Base-by-base conservation (phyloP, 2,797 vertebrate genomes). In the Centroberyx gerrardi region DNA sequence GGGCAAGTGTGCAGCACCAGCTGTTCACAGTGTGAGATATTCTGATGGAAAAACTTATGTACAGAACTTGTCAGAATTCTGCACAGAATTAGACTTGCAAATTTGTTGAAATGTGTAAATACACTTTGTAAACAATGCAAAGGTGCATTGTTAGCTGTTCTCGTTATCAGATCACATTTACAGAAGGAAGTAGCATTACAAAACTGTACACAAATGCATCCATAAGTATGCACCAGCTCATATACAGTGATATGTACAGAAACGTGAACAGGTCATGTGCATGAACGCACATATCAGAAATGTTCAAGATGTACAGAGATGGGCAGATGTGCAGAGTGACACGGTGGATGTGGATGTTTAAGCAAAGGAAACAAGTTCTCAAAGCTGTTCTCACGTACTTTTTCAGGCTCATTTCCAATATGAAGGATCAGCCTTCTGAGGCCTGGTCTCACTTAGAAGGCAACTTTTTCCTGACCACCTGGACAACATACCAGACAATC, bases 401-500 rank as follows among this genome's bases (percentile, higher is more conserved):
- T 72, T 2, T 62, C 27, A 22, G 36, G 8, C 52, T 65, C 33
- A 13, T 79, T 68, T 72, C 40, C 76, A 81, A 49, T 81, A 72
- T 63, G 22, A 71, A 22, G n/a, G 33, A 65, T 70, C 18, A 83
- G 82, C 56, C 62, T 46, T 74, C 66, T 52, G 27, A 54, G 56
- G n/a, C 49, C 63, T 75, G 28, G 48, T 76, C 51, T 81, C 74
- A 74, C 66, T 88, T 90, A 75, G 77, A 88, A 76, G 31, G 77
- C 74, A 69, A 56, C 1, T 0, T 42, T 77, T 65, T 18, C 48
- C 56, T 52, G 58, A 81, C 55, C 87, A 91, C 73, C 88, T 92
- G 87, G 82, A 74, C 81, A 86, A 78, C 88, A 89, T 80, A 84
- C 72, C 84, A 87, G 83, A 80, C 71, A 44, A 68, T 85, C 75